Evolutionary conservation across 2,113 vertebrate species (phyloP), one percentile per base, ranked within the genome.

Genomic region (Hepsetus odoe): DNA sequence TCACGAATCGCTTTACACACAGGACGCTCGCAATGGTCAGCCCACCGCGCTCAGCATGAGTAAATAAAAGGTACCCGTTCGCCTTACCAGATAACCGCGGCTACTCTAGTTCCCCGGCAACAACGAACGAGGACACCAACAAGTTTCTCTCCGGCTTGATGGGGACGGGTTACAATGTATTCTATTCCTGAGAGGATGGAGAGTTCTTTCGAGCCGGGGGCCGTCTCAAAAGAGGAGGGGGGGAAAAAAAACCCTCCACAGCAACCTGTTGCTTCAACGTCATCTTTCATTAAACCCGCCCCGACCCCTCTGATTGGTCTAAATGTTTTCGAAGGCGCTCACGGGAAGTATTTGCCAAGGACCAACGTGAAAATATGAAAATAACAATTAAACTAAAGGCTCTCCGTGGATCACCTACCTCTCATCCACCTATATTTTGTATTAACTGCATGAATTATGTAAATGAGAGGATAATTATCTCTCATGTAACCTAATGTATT

Each of bases 221-320:
- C 65, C 53, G 16, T 58, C 61, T 22, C 51, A 55, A 33, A 77
- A 74, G 82, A 40, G 22, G 55, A 72, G 14, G 4, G 22, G 55
- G 74, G 14, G 4, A n/a, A 28, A 72, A 68, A 82, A 84, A 79
- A 44, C 49, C 18, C 24, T 59, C 13, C 35, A 38, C 30, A 73
- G 86, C 88, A 90, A 93, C 92, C 92, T 94, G 91, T 93, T 92
- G 91, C 90, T 81, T 86, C 80, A 80, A n/a, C 84, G 74, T 87
- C 83, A 46, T 82, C 76, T 14, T 58, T 70, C 22, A 55, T 0
- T 71, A 51, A 72, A 55, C 87, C 89, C 88, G 87, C 89, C 90
- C 82, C 64, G 32, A 24, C 1, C 44, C 11, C 53, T 13, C 28
- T 74, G 18, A 92, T 92, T 92, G 86, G 91, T 77, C 70, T 40